Evolutionary conservation across 30 jellyfish, hydroid and myxozoan species (phyloP).

Genomic region (Hydractinia echinata): DNA sequence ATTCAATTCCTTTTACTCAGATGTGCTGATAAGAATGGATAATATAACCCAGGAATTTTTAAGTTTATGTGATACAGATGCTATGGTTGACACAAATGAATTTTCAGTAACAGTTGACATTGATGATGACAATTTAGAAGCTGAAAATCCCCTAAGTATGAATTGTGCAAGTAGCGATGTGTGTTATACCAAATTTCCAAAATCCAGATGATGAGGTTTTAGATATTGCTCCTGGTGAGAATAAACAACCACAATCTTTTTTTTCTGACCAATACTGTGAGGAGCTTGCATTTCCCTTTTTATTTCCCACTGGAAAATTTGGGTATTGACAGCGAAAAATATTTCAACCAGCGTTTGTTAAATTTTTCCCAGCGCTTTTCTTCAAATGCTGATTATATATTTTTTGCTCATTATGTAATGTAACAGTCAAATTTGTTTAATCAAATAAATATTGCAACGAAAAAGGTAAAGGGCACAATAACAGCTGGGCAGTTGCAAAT

Average conservation of each 20-base stretch:
- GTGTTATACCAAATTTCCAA: constrained; percentile 16
- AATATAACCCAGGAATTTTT: constrained; percentile 10
- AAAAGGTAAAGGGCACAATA: constrained; percentile 9
- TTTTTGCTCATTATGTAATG: constrained; percentile 25
- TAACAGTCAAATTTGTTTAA: constrained; percentile 24
- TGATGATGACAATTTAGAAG: constrained; percentile 6
- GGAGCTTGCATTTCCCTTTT: constrained; percentile 28
- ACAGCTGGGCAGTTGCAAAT: constrained; percentile 19
- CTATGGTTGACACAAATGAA: constrained; percentile 19
- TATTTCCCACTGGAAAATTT: constrained; percentile 37
- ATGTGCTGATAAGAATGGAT: constrained; percentile 13
- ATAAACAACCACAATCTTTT: background rate
- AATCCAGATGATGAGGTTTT: constrained; percentile 17
- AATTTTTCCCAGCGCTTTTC: constrained; percentile 26
- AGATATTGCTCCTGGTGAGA: constrained; percentile 21
- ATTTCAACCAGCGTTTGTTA: constrained; percentile 28
- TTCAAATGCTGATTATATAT: constrained; percentile 27
- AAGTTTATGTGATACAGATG: constrained; percentile 11
- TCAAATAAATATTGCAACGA: constrained; percentile 25
- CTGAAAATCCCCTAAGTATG: constrained; percentile 4
- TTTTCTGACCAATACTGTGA: too few species aligned
- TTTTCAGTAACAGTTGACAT: constrained; percentile 15
- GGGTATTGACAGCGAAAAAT: constrained; percentile 27
- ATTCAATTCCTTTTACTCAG: background rate
- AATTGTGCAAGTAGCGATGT: constrained; percentile 27